phyloP scores from a whole-genome alignment of 1,140 invertebrate genomes.

The Drosophila ananassae region DNA sequence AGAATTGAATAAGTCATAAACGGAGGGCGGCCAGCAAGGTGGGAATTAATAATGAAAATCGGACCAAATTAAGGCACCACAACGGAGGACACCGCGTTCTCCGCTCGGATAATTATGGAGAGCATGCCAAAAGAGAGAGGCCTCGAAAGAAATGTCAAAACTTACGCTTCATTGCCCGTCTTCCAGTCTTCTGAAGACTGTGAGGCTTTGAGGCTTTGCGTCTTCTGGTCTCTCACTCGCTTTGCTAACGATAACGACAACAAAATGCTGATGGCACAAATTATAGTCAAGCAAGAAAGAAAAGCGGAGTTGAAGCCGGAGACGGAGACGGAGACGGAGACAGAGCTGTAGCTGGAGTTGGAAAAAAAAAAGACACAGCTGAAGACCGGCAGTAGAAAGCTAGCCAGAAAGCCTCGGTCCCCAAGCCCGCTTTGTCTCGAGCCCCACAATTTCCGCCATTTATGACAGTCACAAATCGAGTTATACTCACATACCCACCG shows the following conservation, averaged over 20 bases:
- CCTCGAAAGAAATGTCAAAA: constrained; percentile 63
- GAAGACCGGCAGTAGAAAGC: constrained; percentile 72
- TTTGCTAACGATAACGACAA: constrained; percentile 75
- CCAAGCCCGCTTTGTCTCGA: constrained; percentile 56
- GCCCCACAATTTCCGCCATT: constrained; percentile 82
- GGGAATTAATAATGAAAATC: constrained; percentile 64
- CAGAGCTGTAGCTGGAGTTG: constrained; percentile 1
- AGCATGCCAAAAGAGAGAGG: constrained; percentile 55
- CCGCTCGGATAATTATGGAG: constrained; percentile 57
- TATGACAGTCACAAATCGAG: constrained; percentile 83
- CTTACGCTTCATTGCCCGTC: constrained; percentile 70
- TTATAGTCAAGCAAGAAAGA: constrained; percentile 70
- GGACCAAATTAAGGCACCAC: constrained; percentile 38
- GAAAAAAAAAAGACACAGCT: constrained; percentile 43
- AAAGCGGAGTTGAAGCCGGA: constrained; percentile 29
- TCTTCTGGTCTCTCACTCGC: constrained; percentile 31
- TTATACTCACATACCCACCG: constrained; percentile 72
- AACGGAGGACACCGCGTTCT: constrained; percentile 9
- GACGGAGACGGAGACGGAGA: neutral
- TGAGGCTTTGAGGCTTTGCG: constrained; percentile 1
- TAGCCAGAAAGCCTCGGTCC: constrained; percentile 58
- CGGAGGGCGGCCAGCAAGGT: constrained; percentile 18
- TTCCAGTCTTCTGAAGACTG: constrained; percentile 5
- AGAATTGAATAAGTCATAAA: constrained; percentile 79
- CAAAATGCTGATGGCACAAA: constrained; percentile 79